These are phyloP conservation scores for Periophthalmus magnuspinnatus DNA, from an alignment of 2,797 vertebrate species.

Conservation along the genomic window DNA sequence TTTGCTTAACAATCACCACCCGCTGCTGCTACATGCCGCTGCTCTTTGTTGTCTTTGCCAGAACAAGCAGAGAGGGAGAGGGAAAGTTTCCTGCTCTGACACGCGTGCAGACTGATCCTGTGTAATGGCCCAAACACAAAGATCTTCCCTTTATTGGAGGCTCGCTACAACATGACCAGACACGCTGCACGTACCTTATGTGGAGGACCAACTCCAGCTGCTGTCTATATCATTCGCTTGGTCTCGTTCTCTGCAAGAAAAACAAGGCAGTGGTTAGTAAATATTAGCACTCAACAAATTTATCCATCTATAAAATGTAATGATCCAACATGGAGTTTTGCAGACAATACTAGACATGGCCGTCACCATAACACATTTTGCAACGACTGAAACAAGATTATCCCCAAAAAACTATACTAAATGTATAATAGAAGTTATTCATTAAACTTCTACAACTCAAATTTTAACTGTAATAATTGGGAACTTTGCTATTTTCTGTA, in stretches of 20 bases:
- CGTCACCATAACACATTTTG: too few relatives aligned
- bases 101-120: slow-evolving; percentile 50
- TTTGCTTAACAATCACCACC: slow-evolving; percentile 3
- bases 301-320: neutral
- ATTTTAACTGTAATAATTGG: too few relatives aligned
- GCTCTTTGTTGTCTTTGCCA: slow-evolving; percentile 7
- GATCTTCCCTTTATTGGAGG: slow-evolving; percentile 24
- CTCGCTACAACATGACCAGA: slow-evolving; percentile 28
- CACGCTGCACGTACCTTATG: slow-evolving; percentile 66
- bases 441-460: too few relatives aligned
- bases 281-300: neutral
- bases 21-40: neutral
- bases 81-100: slow-evolving; percentile 36
- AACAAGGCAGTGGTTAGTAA: neutral
- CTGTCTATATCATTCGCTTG: slow-evolving; percentile 70
- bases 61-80: slow-evolving; percentile 8
- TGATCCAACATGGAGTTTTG: too few relatives aligned
- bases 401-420: too few relatives aligned
- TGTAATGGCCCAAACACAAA: slow-evolving; percentile 34
- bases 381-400: too few relatives aligned
- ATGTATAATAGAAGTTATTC: too few relatives aligned
- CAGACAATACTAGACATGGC: too few relatives aligned
- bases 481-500: too few relatives aligned
- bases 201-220: slow-evolving; percentile 56
- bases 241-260: slow-evolving; percentile 58